Evolutionary conservation across 2,797 vertebrate genomes (phyloP).

Genomic region (Acanthornis magna): DNA sequence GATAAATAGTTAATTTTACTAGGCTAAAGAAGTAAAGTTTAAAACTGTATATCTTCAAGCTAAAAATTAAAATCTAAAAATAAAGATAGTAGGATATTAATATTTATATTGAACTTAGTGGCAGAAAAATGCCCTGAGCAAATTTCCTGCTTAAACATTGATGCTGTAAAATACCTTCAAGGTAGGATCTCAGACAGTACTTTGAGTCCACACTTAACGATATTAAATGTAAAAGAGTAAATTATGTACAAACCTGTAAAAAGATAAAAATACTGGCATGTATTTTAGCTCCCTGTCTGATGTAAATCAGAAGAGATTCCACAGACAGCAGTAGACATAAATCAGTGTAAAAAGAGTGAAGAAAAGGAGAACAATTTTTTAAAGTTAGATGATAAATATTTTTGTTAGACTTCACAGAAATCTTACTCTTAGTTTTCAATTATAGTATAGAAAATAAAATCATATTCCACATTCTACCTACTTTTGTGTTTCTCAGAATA

Average conservation of each 20-base stretch:
- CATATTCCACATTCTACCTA: background rate
- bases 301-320: background rate
- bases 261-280: background rate
- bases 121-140: constrained; percentile 30
- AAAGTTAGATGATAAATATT: background rate
- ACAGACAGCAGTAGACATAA: background rate
- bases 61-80: constrained; percentile 60
- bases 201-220: constrained; percentile 32
- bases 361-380: background rate
- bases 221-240: constrained; percentile 38
- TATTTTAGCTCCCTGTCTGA: background rate
- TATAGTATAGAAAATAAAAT: background rate
- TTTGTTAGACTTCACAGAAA: background rate
- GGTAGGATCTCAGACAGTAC: constrained; percentile 27
- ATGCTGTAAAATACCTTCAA: constrained; percentile 51
- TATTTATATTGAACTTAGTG: constrained; percentile 58
- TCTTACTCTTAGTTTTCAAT: background rate
- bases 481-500: background rate
- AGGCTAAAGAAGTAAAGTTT: background rate
- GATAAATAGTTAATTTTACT: constrained; percentile 15
- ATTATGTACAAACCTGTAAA: constrained; percentile 18
- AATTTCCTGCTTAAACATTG: constrained; percentile 48
- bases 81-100: constrained; percentile 46
- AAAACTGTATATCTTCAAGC: constrained; percentile 14
- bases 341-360: background rate